Evolutionary conservation across 2,113 vertebrate species (phyloP).

Genomic region (Pyxicephalus adspersus): DNA sequence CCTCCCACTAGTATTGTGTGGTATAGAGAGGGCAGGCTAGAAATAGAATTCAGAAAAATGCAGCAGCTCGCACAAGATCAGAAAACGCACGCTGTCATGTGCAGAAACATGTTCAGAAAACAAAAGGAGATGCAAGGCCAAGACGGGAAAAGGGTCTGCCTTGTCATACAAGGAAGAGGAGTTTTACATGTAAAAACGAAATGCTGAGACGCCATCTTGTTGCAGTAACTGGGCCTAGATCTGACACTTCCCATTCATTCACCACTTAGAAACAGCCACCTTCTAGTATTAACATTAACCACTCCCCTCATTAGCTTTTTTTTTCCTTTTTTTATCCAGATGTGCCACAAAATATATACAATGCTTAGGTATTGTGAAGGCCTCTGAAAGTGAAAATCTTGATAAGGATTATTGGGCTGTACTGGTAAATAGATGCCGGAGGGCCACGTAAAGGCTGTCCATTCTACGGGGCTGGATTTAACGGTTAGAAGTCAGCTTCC

Average conservation of each 20-base stretch:
- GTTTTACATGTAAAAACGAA: constrained; percentile 39
- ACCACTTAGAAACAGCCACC: constrained; percentile 43
- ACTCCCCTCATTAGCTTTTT: neutral
- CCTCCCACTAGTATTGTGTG: constrained; percentile 62
- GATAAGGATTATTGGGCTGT: constrained; percentile 11
- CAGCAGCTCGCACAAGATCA: neutral
- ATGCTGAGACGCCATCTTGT: constrained; percentile 78
- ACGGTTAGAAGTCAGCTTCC: constrained; percentile 24
- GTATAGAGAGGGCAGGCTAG: constrained; percentile 53
- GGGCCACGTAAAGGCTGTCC: constrained; percentile 11
- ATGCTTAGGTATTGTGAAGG: neutral
- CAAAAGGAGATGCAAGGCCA: constrained; percentile 39
- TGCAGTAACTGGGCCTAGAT: constrained; percentile 73
- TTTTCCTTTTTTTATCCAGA: neutral
- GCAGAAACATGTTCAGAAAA: neutral
- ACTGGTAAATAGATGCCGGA: neutral
- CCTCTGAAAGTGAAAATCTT: neutral
- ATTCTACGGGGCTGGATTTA: constrained; percentile 11
- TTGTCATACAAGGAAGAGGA: constrained; percentile 41
- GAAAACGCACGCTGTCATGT: neutral
- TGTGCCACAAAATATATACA: neutral
- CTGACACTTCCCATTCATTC: constrained; percentile 77
- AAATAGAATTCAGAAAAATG: constrained; percentile 11
- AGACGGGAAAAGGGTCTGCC: constrained; percentile 29
- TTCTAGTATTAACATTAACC: neutral